phyloP scores from a whole-genome alignment of 2,888 invertebrate genomes.

The Loripinus fragilis region DNA sequence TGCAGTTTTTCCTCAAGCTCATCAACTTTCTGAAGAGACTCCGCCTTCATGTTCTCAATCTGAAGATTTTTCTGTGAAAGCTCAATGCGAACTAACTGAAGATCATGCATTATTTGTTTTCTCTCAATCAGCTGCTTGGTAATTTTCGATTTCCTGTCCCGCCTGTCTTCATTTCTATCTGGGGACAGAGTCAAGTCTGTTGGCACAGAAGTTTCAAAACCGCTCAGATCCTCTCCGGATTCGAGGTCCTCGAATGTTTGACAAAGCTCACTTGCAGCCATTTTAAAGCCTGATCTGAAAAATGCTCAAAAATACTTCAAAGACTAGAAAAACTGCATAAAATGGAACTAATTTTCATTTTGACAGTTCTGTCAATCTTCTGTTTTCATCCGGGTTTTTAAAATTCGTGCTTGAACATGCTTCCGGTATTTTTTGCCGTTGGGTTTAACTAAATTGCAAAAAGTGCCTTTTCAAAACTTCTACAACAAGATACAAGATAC shows the following conservation, averaged over 20 bases:
- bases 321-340: neutral
- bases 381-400: slow-evolving; percentile 43
- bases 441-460: too few species aligned
- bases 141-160: slow-evolving; percentile 71
- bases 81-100: slow-evolving; percentile 83
- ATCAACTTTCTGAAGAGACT: slow-evolving; percentile 80
- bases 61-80: slow-evolving; percentile 82
- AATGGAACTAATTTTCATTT: too few species aligned
- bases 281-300: slow-evolving; percentile 29
- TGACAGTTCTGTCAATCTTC: neutral
- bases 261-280: slow-evolving; percentile 78
- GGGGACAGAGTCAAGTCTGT: slow-evolving; percentile 82
- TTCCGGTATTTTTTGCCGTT: too few species aligned
- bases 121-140: slow-evolving; percentile 81
- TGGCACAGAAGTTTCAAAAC: slow-evolving; percentile 81
- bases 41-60: slow-evolving; percentile 82
- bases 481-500: too few species aligned
- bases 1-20: slow-evolving; percentile 83
- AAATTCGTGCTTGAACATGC: slow-evolving; percentile 55
- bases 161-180: slow-evolving; percentile 69
- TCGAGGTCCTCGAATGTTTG: slow-evolving; percentile 78
- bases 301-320: neutral
- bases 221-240: slow-evolving; percentile 78
- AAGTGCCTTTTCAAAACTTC: too few species aligned
- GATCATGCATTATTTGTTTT: slow-evolving; percentile 82